Conservation (phyloP, 92 coral and sea anemone species). For the Scolanthus callimorphus region DNA sequence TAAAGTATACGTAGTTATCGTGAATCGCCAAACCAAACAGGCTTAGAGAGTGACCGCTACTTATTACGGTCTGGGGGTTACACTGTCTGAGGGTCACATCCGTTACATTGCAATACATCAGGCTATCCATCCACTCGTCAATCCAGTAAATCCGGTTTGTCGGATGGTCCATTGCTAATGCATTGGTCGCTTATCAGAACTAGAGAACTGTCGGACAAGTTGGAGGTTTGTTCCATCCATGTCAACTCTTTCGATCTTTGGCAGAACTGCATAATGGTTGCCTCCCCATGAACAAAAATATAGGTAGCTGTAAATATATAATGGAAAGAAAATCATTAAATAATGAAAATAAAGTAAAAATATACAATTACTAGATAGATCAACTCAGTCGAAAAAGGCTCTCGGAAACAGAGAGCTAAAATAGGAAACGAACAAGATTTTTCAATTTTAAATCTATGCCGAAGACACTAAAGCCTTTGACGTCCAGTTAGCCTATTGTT, state of each 20-base stretch:
- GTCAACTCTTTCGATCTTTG: conserved; percentile 40
- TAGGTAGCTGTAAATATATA: conserved; percentile 35
- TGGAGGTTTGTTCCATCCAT: conserved; percentile 44
- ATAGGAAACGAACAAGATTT: no score
- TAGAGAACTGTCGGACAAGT: background rate
- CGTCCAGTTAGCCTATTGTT: no score
- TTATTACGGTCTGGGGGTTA: conserved; percentile 2
- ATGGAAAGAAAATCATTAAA: no score
- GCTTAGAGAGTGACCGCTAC: background rate
- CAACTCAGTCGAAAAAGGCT: no score
- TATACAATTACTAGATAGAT: no score
- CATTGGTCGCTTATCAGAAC: conserved; percentile 16
- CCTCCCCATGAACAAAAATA: conserved; percentile 42
- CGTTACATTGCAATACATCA: conserved; percentile 16
- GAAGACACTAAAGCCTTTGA: no score
- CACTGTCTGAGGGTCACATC: conserved; percentile 5
- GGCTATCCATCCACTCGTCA: conserved; percentile 7
- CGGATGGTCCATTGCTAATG: conserved; percentile 26
- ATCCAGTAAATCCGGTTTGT: conserved; percentile 47
- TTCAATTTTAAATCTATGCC: no score
- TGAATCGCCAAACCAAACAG: conserved; percentile 56
- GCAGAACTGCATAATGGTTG: no score
- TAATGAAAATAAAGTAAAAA: no score
- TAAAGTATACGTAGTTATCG: conserved; percentile 55
- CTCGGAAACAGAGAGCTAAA: no score